A percentile compares a stretch with the other conserved stretches of the same genome.
These are phyloP conservation scores for Avahi laniger DNA, from an alignment of 2,797 vertebrate genomes.

Conservation along the genomic window DNA sequence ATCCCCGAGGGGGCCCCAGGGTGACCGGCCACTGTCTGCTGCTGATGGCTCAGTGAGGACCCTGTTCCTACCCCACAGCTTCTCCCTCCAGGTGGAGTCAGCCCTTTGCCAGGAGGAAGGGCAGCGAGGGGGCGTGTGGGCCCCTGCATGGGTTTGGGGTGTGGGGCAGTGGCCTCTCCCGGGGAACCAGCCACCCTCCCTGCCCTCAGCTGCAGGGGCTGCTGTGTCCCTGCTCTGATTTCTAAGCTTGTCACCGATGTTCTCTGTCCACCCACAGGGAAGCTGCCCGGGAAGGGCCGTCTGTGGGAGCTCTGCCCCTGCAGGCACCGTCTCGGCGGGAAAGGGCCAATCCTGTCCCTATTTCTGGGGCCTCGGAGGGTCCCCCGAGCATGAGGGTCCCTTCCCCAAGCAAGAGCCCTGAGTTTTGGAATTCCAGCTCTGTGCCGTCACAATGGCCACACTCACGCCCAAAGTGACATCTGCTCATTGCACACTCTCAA, in stretches of 20 bases:
- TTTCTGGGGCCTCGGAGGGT: not conserved
- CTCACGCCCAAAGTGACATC: not conserved
- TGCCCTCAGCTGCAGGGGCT: fast-evolving
- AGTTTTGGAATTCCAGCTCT: not conserved
- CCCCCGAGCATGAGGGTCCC: not conserved
- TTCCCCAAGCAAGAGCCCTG: fast-evolving
- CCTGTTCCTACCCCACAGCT: not conserved
- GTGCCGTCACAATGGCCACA: fast-evolving
- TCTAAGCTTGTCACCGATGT: fast-evolving
- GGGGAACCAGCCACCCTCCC: too few relatives aligned
- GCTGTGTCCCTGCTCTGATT: not conserved
- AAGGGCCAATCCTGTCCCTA: not conserved
- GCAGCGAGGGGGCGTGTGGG: fast-evolving
- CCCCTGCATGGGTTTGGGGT: too few relatives aligned
- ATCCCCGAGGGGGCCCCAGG: fast-evolving
- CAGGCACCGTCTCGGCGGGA: too few relatives aligned
- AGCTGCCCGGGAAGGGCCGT: too few relatives aligned
- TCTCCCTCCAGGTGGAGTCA: not conserved
- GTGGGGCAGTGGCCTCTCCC: not conserved
- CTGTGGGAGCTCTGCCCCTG: not conserved
- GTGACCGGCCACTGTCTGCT: not conserved
- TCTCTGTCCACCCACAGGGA: too few relatives aligned
- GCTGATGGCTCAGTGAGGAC: fast-evolving
- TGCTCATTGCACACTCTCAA: too few relatives aligned
- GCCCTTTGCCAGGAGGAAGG: not conserved